These are phyloP conservation scores for Noctua fimbriata DNA, from an alignment of 2,888 invertebrate genomes.

Conservation along the genomic window DNA sequence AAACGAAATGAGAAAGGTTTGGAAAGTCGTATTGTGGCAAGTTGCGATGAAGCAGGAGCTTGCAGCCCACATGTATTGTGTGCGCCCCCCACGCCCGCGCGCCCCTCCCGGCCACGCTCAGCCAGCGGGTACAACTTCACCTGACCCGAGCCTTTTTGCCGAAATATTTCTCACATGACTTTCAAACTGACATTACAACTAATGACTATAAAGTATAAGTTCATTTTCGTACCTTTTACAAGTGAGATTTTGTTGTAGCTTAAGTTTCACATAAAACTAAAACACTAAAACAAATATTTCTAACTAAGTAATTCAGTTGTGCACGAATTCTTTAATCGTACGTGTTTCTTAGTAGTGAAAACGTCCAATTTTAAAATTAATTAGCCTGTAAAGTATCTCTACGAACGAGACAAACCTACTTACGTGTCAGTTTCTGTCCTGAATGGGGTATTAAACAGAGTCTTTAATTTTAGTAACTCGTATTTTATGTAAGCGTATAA, in stretches of 20 bases:
- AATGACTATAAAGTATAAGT: constrained; percentile 6
- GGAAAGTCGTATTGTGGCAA: constrained; percentile 86
- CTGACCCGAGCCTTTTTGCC: constrained; percentile 46
- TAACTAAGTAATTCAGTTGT: background rate
- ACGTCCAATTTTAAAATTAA: constrained; percentile 61
- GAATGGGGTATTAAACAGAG: constrained; percentile 79
- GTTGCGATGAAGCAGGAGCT: constrained; percentile 79
- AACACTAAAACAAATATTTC: constrained; percentile 6
- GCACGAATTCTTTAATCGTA: constrained; percentile 24
- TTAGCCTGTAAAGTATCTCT: constrained; percentile 65
- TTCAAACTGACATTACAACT: constrained; percentile 19
- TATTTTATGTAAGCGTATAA: constrained; percentile 81
- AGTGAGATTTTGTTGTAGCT: background rate
- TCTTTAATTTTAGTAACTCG: constrained; percentile 81
- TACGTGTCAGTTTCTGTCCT: constrained; percentile 75
- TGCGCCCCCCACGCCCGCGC: constrained; percentile 14
- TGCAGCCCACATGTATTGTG: constrained; percentile 71
- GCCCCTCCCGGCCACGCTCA: constrained; percentile 26
- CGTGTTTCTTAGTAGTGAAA: constrained; percentile 43
- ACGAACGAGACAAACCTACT: constrained; percentile 71
- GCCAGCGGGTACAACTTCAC: constrained; percentile 26
- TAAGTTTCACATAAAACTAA: background rate
- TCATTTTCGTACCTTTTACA: constrained; percentile 2
- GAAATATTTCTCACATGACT: constrained; percentile 32
- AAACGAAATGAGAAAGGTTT: constrained; percentile 89